These are phyloP conservation scores for Rhagoletis zephyria DNA, from an alignment of 1,140 invertebrate genomes.

Conservation along the genomic window DNA sequence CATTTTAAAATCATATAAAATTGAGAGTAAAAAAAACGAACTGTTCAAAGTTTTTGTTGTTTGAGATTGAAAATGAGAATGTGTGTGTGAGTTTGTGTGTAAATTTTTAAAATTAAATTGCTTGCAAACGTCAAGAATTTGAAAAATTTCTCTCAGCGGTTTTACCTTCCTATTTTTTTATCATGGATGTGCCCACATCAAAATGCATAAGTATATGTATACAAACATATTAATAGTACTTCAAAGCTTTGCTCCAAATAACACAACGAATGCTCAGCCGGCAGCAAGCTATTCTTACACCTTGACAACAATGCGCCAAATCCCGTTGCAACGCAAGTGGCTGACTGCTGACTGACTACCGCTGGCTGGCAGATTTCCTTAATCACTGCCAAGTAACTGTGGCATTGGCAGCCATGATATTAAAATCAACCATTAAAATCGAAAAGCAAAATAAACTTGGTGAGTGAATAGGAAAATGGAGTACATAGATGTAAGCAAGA, in stretches of 20 bases:
- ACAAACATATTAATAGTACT: not conserved
- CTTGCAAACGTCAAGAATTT: too few relatives aligned
- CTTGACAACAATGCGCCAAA: constrained; percentile 4
- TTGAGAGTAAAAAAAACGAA: too few relatives aligned
- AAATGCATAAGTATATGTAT: too few relatives aligned
- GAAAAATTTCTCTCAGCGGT: too few relatives aligned
- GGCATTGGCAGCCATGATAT: not conserved
- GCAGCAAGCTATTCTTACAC: not conserved
- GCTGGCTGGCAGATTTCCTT: not conserved
- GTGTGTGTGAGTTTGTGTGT: too few relatives aligned
- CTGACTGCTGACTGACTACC: not conserved
- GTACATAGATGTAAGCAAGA: not conserved
- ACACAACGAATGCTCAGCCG: not conserved
- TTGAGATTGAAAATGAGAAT: too few relatives aligned
- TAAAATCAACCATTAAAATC: constrained; percentile 5
- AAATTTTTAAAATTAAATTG: too few relatives aligned
- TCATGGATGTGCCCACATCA: too few relatives aligned
- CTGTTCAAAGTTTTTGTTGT: too few relatives aligned
- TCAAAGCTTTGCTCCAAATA: not conserved
- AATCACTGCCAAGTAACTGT: constrained; percentile 4
- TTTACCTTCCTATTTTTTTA: too few relatives aligned
- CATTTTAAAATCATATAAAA: too few relatives aligned
- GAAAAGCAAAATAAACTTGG: constrained; percentile 15
- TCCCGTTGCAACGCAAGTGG: constrained; percentile 1
- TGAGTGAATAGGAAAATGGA: constrained; percentile 11